Percentiles rank a stretch among this genome's conserved stretches.
Conservation (phyloP, 2,888 invertebrate species). For the Scaptomyza cyrtandrae region DNA sequence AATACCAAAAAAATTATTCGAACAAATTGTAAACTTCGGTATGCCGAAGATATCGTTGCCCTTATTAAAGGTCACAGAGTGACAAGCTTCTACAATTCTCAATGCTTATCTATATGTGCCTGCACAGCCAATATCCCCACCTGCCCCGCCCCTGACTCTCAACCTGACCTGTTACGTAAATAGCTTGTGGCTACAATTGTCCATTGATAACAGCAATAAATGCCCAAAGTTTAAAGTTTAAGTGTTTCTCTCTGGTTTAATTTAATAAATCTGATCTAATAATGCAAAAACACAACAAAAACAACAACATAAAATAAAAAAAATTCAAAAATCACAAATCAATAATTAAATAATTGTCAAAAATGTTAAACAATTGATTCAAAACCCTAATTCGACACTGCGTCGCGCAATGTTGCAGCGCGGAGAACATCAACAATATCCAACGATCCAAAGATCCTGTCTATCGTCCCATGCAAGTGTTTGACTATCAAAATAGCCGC, state of each 20-base stretch:
- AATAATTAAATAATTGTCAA: slow-evolving; percentile 39
- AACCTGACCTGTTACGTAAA: slow-evolving; percentile 19
- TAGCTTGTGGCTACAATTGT: slow-evolving; percentile 27
- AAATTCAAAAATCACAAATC: slow-evolving; percentile 21
- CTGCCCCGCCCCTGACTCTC: not conserved
- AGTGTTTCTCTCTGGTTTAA: slow-evolving; percentile 65
- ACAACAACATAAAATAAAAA: slow-evolving; percentile 1
- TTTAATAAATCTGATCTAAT: slow-evolving; percentile 32
- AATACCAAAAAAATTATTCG: too few species aligned
- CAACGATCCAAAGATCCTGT: slow-evolving; percentile 83
- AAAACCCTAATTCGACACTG: slow-evolving; percentile 51
- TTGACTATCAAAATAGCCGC: slow-evolving; percentile 89
- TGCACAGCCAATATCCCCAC: not conserved
- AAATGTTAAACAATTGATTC: slow-evolving; percentile 50
- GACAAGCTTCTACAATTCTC: not conserved
- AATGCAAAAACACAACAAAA: slow-evolving; percentile 12
- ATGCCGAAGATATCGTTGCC: slow-evolving; percentile 17
- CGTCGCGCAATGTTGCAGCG: slow-evolving; percentile 57
- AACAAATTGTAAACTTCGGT: slow-evolving; percentile 6
- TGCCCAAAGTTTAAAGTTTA: slow-evolving; percentile 56
- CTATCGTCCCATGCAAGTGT: slow-evolving; percentile 87
- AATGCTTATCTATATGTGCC: not conserved
- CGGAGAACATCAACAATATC: slow-evolving; percentile 31
- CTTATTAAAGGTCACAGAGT: not conserved
- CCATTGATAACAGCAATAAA: slow-evolving; percentile 28